Evolutionary conservation across 2,797 vertebrate species (phyloP).

Genomic region (Decapterus maruadsi): DNA sequence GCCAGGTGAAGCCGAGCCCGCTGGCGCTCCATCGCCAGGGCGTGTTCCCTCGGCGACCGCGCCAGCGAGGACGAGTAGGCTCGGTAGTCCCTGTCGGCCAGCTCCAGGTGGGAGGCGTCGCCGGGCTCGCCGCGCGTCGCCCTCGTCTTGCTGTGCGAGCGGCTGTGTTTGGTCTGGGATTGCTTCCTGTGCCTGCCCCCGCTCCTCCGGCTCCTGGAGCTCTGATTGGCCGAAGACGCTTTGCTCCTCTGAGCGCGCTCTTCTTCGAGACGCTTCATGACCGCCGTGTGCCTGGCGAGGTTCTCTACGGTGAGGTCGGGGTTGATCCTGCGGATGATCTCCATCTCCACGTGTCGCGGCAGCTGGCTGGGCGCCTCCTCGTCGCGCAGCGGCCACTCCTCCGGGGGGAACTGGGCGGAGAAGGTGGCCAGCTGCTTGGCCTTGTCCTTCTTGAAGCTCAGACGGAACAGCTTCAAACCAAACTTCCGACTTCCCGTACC

Average conservation of each 20-base stretch:
- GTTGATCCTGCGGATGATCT: slow-evolving; percentile 98
- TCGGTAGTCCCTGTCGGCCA: slow-evolving; percentile 91
- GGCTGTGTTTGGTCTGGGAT: slow-evolving; percentile 90
- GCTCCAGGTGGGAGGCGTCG: slow-evolving; percentile 91
- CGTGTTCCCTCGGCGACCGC: slow-evolving; percentile 93
- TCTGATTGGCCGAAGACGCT: slow-evolving; percentile 95
- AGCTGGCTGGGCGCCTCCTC: slow-evolving; percentile 94
- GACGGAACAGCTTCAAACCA: slow-evolving; percentile 95
- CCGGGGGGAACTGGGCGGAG: slow-evolving; percentile 97
- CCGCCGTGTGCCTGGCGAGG: slow-evolving; percentile 95
- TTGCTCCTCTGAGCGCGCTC: slow-evolving; percentile 96
- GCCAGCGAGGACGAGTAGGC: slow-evolving; percentile 93
- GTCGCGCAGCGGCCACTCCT: slow-evolving; percentile 97
- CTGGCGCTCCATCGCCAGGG: slow-evolving; percentile 93
- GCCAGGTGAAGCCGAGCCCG: slow-evolving; percentile 91
- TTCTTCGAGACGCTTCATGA: slow-evolving; percentile 98
- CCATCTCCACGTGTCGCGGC: slow-evolving; percentile 96
- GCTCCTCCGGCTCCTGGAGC: slow-evolving; percentile 94
- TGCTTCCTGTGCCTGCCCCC: slow-evolving; percentile 93
- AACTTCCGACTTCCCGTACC: slow-evolving; percentile 93
- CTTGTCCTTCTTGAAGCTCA: slow-evolving; percentile 99
- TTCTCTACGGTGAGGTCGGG: slow-evolving; percentile 98
- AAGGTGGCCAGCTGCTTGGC: slow-evolving; percentile 96
- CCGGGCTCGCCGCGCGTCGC: slow-evolving; percentile 91
- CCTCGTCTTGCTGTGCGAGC: slow-evolving; percentile 97